Conservation (phyloP, 2,888 invertebrate genomes). For the Labia minor region DNA sequence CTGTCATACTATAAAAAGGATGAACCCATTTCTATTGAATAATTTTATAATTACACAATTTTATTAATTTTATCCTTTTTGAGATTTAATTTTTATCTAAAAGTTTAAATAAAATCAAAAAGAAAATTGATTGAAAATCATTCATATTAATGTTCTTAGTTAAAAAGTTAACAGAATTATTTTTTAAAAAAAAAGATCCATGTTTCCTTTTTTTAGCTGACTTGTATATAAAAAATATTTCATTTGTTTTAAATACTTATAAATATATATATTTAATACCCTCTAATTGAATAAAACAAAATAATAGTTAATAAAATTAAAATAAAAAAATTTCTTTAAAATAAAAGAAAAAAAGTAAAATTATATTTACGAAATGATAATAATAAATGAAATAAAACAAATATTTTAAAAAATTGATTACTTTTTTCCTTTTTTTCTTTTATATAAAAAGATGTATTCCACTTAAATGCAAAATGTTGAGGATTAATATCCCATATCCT, state of each 20-base stretch:
- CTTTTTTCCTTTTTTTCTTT: not conserved
- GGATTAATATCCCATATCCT: not conserved
- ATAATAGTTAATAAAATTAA: not conserved
- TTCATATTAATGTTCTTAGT: too few species aligned
- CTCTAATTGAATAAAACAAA: not conserved
- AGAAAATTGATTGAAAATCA: too few species aligned
- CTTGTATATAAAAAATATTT: not conserved
- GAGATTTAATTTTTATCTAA: too few species aligned
- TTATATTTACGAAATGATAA: not conserved
- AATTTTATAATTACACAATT: too few species aligned
- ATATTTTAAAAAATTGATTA: not conserved
- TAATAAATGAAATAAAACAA: not conserved
- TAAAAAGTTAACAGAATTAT: too few species aligned
- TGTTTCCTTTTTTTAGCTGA: not conserved
- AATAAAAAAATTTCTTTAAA: not conserved
- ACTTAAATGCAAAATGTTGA: not conserved
- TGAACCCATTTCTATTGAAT: not conserved
- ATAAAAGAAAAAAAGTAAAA: not conserved
- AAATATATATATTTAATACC: too few species aligned
- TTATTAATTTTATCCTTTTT: too few species aligned
- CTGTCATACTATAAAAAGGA: not conserved
- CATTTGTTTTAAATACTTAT: not conserved
- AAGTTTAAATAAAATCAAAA: too few species aligned
- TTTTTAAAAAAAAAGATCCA: too few species aligned
- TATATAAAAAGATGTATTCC: too few species aligned